These are phyloP conservation scores for Drosophila niveifrons DNA, from an alignment of 2,888 invertebrate genomes.

Conservation along the genomic window DNA sequence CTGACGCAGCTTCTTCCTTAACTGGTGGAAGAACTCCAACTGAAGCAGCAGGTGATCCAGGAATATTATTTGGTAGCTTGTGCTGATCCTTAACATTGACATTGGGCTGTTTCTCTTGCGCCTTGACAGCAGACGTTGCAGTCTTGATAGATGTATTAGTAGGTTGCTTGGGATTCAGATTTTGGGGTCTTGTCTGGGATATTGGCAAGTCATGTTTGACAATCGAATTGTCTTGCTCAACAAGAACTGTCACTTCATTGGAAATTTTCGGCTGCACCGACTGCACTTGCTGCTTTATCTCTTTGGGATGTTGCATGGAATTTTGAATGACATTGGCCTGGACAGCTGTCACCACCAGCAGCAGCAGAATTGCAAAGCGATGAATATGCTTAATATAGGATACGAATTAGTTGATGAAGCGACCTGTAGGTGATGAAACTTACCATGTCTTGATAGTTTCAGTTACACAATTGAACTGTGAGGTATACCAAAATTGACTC, in stretches of 20 bases:
- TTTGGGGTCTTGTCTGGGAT: background rate
- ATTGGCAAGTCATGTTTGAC: background rate
- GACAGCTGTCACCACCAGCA: conserved; percentile 29
- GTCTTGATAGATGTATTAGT: background rate
- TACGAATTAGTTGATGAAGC: conserved; percentile 9
- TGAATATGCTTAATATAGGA: conserved; percentile 28
- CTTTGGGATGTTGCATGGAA: background rate
- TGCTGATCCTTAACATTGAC: background rate
- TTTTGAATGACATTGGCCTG: conserved; percentile 45
- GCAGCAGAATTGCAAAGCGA: conserved; percentile 44
- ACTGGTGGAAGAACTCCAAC: background rate
- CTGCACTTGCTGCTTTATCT: background rate
- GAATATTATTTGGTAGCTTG: background rate
- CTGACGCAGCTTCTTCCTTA: too few relatives aligned
- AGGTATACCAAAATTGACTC: background rate
- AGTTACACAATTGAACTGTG: conserved; percentile 71
- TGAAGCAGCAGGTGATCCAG: background rate
- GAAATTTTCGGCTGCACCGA: background rate
- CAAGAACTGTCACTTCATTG: conserved; percentile 7
- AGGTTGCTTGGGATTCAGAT: background rate
- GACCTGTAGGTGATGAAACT: conserved; percentile 31
- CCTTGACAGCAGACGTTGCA: background rate
- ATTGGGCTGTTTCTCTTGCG: background rate
- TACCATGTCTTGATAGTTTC: conserved; percentile 61
- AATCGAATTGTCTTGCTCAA: background rate